These are phyloP conservation scores for Cephalopholis sonnerati DNA, from an alignment of 2,113 vertebrate species.

Conservation along the genomic window DNA sequence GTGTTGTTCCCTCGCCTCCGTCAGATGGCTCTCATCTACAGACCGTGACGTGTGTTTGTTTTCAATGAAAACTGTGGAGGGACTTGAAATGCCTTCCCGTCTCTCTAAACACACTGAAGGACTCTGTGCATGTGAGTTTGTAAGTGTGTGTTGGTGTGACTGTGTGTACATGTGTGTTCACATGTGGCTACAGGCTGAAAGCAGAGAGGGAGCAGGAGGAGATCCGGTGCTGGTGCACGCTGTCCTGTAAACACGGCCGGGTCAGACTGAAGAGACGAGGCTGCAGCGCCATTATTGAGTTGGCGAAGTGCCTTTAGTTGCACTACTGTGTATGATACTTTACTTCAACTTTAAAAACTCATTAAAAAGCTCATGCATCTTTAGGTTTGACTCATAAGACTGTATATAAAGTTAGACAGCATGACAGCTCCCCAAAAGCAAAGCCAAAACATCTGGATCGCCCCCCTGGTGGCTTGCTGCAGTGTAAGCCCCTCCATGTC, in stretches of 20 bases:
- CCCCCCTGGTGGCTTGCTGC: too few relatives aligned
- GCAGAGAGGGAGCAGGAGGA: background rate
- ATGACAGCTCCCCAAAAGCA: too few relatives aligned
- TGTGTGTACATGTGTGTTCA: slow-evolving; percentile 3
- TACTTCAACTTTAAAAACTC: background rate
- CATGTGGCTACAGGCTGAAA: slow-evolving; percentile 15
- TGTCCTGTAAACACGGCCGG: slow-evolving; percentile 63
- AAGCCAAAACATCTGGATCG: too few relatives aligned
- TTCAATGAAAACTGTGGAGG: slow-evolving; percentile 64
- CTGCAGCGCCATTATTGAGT: background rate
- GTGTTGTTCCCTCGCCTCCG: slow-evolving; percentile 6
- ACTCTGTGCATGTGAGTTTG: slow-evolving; percentile 37
- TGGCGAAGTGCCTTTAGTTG: slow-evolving; percentile 10
- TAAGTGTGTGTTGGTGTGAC: background rate
- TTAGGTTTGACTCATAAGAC: background rate
- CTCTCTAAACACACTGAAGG: slow-evolving; percentile 51
- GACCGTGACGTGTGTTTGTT: slow-evolving; percentile 70
- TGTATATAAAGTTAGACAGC: too few relatives aligned
- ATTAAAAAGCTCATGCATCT: background rate
- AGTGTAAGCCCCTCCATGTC: too few relatives aligned
- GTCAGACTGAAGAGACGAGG: slow-evolving; percentile 30
- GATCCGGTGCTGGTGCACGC: slow-evolving; percentile 37
- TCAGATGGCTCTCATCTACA: slow-evolving; percentile 54
- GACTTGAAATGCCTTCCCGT: slow-evolving; percentile 59
- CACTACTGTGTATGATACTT: background rate